These are phyloP conservation scores for Gopherus evgoodei DNA, from an alignment of 2,113 vertebrate genomes.

Conservation along the genomic window DNA sequence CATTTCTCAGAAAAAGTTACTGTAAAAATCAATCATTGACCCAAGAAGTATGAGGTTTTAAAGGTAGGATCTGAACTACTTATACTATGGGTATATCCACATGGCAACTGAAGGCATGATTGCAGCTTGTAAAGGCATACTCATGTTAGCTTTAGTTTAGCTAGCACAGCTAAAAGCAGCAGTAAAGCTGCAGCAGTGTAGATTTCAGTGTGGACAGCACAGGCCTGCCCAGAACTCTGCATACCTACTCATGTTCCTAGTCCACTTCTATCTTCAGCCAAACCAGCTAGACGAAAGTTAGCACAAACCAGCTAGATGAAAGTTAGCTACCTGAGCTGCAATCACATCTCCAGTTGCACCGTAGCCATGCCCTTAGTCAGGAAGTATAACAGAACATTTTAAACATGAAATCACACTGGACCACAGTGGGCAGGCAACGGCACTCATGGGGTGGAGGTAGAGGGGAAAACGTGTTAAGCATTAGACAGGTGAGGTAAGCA, in stretches of 20 bases:
- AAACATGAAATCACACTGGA: background rate
- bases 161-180: background rate
- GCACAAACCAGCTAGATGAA: too few relatives aligned
- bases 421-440: background rate
- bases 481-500: background rate
- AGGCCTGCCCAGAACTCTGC: background rate
- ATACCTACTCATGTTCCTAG: background rate
- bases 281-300: background rate
- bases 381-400: background rate
- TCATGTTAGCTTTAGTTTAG: background rate
- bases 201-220: background rate
- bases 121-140: background rate
- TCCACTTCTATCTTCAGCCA: background rate
- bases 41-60: background rate
- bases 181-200: background rate
- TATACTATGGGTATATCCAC: background rate
- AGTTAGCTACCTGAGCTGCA: too few relatives aligned
- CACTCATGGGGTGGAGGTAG: background rate
- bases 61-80: background rate
- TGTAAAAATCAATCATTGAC: conserved; percentile 6
- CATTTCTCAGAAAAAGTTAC: conserved; percentile 20
- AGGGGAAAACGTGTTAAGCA: background rate
- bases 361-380: background rate
- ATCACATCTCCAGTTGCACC: too few relatives aligned
- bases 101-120: background rate